Evolutionary conservation across 2,888 invertebrate genomes (phyloP).

Genomic region (Cephus spinipes): DNA sequence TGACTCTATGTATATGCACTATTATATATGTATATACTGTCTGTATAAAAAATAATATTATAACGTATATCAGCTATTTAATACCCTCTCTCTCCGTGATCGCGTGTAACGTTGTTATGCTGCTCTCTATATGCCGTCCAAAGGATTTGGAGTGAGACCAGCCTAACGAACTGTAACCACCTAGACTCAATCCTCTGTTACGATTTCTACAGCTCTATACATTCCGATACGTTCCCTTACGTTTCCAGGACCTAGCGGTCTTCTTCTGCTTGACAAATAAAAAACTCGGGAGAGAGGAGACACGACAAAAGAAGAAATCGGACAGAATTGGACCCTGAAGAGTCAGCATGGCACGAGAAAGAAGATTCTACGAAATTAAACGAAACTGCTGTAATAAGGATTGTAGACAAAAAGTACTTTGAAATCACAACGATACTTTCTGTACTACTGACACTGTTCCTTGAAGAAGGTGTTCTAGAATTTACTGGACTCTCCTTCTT

Average conservation of each 20-base stretch:
- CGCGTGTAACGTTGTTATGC: not conserved
- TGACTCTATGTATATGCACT: not conserved
- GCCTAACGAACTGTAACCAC: constrained; percentile 55
- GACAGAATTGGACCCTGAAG: not conserved
- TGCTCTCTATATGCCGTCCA: constrained; percentile 9
- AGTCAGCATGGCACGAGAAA: not conserved
- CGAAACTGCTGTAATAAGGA: not conserved
- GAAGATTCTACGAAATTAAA: not conserved
- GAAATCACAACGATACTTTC: not conserved
- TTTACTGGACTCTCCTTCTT: not conserved
- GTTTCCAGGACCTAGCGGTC: not conserved
- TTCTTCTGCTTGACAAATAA: not conserved
- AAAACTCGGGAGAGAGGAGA: not conserved
- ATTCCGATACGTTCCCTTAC: not conserved
- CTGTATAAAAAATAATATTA: not conserved
- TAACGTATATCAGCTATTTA: not conserved
- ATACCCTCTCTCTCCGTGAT: not conserved
- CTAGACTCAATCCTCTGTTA: not conserved
- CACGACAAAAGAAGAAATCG: not conserved
- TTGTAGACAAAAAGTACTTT: not conserved
- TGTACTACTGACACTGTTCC: not conserved
- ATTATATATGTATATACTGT: not conserved
- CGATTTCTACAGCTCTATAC: not conserved
- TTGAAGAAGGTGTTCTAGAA: not conserved
- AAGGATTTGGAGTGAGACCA: constrained; percentile 56